phyloP scores from a whole-genome alignment of 2,113 vertebrate species.

The Gymnorhina tibicen region DNA sequence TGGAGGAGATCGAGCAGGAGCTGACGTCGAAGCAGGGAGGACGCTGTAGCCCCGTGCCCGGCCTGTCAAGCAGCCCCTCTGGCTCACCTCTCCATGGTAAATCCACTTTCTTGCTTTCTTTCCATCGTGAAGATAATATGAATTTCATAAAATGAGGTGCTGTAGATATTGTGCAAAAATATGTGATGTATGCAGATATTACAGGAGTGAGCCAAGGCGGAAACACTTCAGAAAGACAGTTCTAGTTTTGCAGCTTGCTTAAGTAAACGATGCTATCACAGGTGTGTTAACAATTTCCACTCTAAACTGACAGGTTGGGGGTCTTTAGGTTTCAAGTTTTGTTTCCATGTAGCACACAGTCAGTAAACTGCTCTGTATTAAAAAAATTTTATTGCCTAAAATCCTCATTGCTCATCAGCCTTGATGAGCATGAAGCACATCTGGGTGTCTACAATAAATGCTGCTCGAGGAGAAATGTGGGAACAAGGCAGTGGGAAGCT shows the following conservation, averaged over 20 bases:
- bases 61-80: slow-evolving; percentile 92
- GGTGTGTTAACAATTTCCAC: neutral
- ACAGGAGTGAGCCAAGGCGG: neutral
- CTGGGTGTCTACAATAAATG: neutral
- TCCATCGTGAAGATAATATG: fast-evolving
- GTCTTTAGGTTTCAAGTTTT: neutral
- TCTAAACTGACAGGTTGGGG: neutral
- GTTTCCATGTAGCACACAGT: neutral
- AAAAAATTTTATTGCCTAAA: neutral
- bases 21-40: slow-evolving; percentile 86
- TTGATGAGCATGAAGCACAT: neutral
- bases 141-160: neutral
- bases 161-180: neutral
- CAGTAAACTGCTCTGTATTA: neutral
- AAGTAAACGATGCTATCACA: neutral
- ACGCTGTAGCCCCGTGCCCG: slow-evolving; percentile 92
- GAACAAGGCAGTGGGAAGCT: neutral
- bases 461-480: neutral
- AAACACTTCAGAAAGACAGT: neutral
- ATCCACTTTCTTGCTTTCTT: neutral
- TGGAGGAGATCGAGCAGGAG: slow-evolving; percentile 97
- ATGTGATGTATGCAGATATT: neutral
- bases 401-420: neutral
- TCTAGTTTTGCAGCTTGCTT: neutral
- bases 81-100: slow-evolving; percentile 95